A percentile compares a stretch with the other conserved stretches of the same genome.
Conservation (phyloP, 2,113 vertebrate genomes). For the Tapirus terrestris region DNA sequence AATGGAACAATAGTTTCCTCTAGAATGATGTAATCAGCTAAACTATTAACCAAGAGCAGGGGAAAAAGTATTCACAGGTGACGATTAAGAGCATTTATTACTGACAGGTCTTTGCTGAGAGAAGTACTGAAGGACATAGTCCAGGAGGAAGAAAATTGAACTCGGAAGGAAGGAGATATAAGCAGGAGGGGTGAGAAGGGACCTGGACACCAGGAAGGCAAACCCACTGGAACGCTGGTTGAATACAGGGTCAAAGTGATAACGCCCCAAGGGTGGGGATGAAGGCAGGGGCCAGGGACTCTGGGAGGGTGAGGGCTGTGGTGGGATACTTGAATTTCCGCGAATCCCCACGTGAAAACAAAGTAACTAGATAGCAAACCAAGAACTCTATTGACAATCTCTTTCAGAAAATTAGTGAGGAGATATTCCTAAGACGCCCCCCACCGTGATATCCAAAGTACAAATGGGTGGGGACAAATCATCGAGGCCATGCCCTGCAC, state of each 20-base stretch:
- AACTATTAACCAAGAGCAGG: background rate
- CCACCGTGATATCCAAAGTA: background rate
- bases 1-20: rapidly evolving
- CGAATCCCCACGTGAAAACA: background rate
- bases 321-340: background rate
- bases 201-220: background rate
- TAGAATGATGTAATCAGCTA: background rate
- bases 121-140: background rate
- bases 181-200: background rate
- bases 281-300: background rate
- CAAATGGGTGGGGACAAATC: background rate
- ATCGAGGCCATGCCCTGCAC: rapidly evolving
- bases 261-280: rapidly evolving
- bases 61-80: background rate
- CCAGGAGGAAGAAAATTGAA: background rate
- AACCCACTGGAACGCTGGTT: rapidly evolving
- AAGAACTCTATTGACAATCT: background rate
- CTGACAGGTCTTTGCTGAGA: background rate
- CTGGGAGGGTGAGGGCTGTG: background rate
- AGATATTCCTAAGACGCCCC: background rate
- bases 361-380: background rate
- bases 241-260: background rate
- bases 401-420: too few species aligned
- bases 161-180: rapidly evolving
- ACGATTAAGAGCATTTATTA: background rate